phyloP scores from a whole-genome alignment of 2,888 invertebrate genomes.

The Nycteola revayana region DNA sequence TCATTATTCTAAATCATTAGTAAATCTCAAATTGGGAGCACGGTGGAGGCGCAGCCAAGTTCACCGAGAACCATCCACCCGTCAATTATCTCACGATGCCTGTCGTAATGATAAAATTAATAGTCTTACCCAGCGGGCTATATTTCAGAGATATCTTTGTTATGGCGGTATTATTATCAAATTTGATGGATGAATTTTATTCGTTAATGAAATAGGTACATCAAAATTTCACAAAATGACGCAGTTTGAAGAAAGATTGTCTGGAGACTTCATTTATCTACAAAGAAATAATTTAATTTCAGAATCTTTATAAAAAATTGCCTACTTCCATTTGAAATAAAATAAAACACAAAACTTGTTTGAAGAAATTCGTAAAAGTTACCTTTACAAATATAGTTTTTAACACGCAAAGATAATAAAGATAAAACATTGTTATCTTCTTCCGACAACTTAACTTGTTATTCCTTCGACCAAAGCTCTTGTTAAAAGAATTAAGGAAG shows the following conservation, averaged over 20 bases:
- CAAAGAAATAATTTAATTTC: too few species aligned
- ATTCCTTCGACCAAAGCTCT: constrained; percentile 5
- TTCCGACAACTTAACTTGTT: too few species aligned
- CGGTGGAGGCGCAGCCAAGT: constrained; percentile 14
- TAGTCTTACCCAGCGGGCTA: constrained; percentile 8
- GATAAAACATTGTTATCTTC: too few species aligned
- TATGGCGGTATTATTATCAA: constrained; percentile 14
- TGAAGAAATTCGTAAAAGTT: too few species aligned
- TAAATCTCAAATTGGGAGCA: constrained; percentile 15
- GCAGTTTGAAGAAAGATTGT: too few species aligned
- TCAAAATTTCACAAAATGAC: too few species aligned
- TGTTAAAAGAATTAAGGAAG: constrained; percentile 8
- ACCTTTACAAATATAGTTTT: too few species aligned
- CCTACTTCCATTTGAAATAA: too few species aligned
- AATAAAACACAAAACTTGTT: too few species aligned
- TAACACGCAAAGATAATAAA: too few species aligned
- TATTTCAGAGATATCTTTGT: constrained; percentile 13
- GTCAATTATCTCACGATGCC: constrained; percentile 24
- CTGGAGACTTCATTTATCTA: too few species aligned
- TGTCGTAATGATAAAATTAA: constrained; percentile 21
- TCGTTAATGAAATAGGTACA: constrained; percentile 6
- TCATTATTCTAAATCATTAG: constrained; percentile 13
- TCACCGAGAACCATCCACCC: constrained; percentile 11
- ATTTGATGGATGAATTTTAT: constrained; percentile 13
- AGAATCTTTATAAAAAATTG: too few species aligned